Base-by-base conservation (phyloP, 2,797 vertebrate species). In the Trematomus bernacchii region DNA sequence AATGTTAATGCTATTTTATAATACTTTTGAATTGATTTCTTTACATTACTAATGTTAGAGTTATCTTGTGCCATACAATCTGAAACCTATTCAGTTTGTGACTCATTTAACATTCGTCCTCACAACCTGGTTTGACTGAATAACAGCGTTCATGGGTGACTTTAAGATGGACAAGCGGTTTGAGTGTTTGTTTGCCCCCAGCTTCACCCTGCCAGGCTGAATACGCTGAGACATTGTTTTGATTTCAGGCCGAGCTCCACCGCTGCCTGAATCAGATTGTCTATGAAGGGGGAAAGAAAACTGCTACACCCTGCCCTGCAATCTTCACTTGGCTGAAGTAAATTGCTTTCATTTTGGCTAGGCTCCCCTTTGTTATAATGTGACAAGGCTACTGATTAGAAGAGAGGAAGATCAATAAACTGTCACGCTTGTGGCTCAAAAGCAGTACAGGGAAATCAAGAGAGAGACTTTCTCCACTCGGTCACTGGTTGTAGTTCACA, bases 331-430 rank as follows among this genome's bases (percentile, higher is more conserved):
- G 83, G 90, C 91, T 89, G 89, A 87, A 93, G 92, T 95, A 95
- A 95, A 95, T 95, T 95, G 94, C 94, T 95, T 96, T 95, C 92
- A 92, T 95, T 95, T 95, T 86, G 86, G 84, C 89, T 82, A 16
- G 79, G 91, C 91, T 89, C 87, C 76, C 90, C 90, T 95, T 94
- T 95, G 94, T 95, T 95, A 92, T 94, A 93, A 93, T 94, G 94
- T 95, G 95, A 95, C 94, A 95, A 91, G 90, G 93, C 93, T 93
- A 90, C 94, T 95, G 94, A 95, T 96, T 94, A 95, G 94, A 94
- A 80, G 81, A 89, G 93, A 92, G 86, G 85, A 80, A 84, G 94
- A 96, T 96, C 95, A 93, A 96, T 96, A 95, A 92, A 88, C 88
- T 87, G 89, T 88, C 87, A 81, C 82, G 89, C 83, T 85, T 76